Evolutionary conservation across 1,140 invertebrate genomes (phyloP).

Genomic region (Drosophila pruinosa): DNA sequence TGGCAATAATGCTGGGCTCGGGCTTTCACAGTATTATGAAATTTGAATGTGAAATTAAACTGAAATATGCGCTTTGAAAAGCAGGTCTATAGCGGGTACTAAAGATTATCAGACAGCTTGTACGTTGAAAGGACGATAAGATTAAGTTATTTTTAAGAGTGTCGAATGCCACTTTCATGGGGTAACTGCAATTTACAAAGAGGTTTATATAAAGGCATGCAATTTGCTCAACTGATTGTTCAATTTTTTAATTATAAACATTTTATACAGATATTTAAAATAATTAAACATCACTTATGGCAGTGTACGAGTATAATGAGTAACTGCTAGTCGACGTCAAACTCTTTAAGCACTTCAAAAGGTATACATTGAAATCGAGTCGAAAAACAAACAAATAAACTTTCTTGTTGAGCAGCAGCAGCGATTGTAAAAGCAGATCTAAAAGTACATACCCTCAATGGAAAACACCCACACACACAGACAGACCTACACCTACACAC

Average conservation of each 20-base stretch:
- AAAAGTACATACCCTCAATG: neutral
- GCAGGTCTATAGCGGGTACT: neutral
- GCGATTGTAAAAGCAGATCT: constrained; percentile 23
- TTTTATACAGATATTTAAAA: neutral
- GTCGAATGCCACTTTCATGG: too few species aligned
- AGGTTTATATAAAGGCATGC: neutral
- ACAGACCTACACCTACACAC: neutral
- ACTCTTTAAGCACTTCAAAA: neutral
- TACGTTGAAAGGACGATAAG: neutral
- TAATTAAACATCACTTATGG: too few species aligned
- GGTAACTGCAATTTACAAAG: neutral
- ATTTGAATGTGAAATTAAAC: neutral
- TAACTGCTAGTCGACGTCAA: neutral
- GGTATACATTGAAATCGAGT: neutral
- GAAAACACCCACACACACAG: neutral
- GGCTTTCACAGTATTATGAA: neutral
- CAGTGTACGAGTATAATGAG: neutral
- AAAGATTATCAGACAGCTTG: neutral
- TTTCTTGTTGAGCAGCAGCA: constrained; percentile 42
- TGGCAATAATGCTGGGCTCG: neutral
- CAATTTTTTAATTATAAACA: neutral
- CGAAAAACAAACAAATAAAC: constrained; percentile 45
- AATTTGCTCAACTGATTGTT: too few species aligned
- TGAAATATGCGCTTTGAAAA: neutral
- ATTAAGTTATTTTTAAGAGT: neutral